Evolutionary conservation across 1,140 invertebrate genomes (phyloP), one percentile per base, ranked within the genome.

Genomic region (Psix sp.): DNA sequence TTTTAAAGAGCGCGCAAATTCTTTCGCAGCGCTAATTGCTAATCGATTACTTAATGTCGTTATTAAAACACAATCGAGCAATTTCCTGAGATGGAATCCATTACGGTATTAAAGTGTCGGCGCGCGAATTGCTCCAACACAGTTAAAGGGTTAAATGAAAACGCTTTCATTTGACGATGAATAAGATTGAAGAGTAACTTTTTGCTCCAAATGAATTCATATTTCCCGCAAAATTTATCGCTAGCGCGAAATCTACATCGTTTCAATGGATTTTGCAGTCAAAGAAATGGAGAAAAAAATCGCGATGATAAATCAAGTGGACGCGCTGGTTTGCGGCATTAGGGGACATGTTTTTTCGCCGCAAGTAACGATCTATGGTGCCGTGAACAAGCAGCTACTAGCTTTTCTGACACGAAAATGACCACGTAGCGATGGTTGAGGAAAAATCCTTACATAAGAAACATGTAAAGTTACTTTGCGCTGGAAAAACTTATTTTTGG

Each of bases 21-120:
- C 29, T 40, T 40, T 11, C 14, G 17, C 14, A 20, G 33, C 46
- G 33, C 24, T 51, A 51, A 51, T 36, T 33, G 39, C 38, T 43
- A 43, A 56, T 36, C 38, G 31, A 56, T 43, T 56, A 14, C 16
- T 43, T 43, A 43, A 42, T 56, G 21, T 56, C 31, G 13, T 56
- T 20, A 40, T 56, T 56, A 42, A 43, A 42, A 35, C 15, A 40
- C 21, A 33, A 20, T 20, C 16, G 11, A 33, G 17, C 31, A 18
- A 51, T 51, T 38, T 51, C 11, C 18, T 36, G 16, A 38, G 31
- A 51, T 14, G n/a, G 33, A 38, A 38, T 51, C 18, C 11, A 51
- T 51, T 51, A 51, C 18, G 20, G 46, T 38, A 51, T 38, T 38
- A 51, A 51, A 24, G 14, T 18, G 33, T 24, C 45, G 14, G 16